phyloP scores from a whole-genome alignment of 2,888 invertebrate species.

The Ormyrus thymus region DNA sequence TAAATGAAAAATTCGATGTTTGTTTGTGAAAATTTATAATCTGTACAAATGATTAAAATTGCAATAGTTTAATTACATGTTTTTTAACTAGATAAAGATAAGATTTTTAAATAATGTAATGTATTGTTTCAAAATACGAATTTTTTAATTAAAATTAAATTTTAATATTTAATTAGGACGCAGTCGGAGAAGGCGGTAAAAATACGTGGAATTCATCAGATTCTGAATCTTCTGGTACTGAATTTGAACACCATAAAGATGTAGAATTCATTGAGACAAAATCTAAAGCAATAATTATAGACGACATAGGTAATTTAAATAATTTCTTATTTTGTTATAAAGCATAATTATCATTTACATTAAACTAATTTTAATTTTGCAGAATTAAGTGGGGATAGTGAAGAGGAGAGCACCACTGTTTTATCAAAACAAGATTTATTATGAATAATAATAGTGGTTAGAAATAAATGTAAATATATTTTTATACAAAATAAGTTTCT shows the following conservation, averaged over 20 bases:
- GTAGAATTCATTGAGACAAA: conserved; percentile 68
- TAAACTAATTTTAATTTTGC: conserved; percentile 59
- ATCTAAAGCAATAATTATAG: conserved; percentile 63
- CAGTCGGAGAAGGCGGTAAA: conserved; percentile 67
- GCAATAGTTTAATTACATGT: too few species aligned
- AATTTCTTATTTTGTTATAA: conserved; percentile 41
- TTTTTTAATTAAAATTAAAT: conserved; percentile 3
- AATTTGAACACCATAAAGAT: conserved; percentile 61
- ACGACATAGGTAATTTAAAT: conserved; percentile 67
- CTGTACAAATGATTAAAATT: too few species aligned
- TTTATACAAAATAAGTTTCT: conserved; percentile 3
- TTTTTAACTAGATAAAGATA: too few species aligned
- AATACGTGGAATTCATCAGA: conserved; percentile 67
- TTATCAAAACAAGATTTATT: conserved; percentile 65
- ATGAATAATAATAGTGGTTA: conserved; percentile 49
- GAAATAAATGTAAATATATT: conserved; percentile 57
- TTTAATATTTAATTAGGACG: conserved; percentile 60
- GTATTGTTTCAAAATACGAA: conserved; percentile 4
- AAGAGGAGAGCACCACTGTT: conserved; percentile 73
- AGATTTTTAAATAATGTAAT: not conserved
- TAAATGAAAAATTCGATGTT: too few species aligned
- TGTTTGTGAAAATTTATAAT: too few species aligned
- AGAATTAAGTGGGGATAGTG: conserved; percentile 75
- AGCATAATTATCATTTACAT: conserved; percentile 40
- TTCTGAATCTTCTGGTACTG: conserved; percentile 62